Conservation (phyloP, 2,797 vertebrate genomes). For the Coracias cyanogaster region DNA sequence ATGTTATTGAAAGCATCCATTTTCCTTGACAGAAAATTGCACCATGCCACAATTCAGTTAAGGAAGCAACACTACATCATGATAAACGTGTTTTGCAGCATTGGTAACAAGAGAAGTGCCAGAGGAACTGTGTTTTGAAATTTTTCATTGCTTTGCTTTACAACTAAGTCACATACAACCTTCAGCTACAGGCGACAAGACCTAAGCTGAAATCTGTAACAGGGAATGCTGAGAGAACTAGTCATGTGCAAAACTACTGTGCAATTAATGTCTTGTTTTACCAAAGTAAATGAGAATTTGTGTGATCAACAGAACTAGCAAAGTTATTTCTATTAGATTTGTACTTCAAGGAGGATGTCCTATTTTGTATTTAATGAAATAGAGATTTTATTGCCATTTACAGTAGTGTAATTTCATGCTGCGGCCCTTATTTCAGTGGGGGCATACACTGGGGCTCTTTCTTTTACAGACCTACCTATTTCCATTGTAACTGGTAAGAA, state of each 20-base stretch:
- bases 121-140: background rate
- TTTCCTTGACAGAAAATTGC: background rate
- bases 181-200: background rate
- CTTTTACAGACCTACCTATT: background rate
- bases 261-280: background rate
- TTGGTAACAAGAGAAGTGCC: background rate
- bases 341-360: background rate
- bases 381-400: background rate
- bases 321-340: background rate
- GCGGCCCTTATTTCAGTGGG: background rate
- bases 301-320: background rate
- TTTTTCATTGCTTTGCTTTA: background rate
- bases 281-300: background rate
- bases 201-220: background rate
- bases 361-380: background rate
- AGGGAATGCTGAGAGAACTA: background rate
- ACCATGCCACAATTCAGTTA: background rate
- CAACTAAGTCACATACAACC: background rate
- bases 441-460: background rate
- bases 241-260: background rate
- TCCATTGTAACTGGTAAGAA: background rate
- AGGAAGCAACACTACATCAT: background rate
- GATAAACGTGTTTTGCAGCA: background rate
- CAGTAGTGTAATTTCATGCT: background rate
- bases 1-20: constrained; percentile 59